Conservation (phyloP, 2,797 vertebrate species). For the Silurus lanzhouensis region DNA sequence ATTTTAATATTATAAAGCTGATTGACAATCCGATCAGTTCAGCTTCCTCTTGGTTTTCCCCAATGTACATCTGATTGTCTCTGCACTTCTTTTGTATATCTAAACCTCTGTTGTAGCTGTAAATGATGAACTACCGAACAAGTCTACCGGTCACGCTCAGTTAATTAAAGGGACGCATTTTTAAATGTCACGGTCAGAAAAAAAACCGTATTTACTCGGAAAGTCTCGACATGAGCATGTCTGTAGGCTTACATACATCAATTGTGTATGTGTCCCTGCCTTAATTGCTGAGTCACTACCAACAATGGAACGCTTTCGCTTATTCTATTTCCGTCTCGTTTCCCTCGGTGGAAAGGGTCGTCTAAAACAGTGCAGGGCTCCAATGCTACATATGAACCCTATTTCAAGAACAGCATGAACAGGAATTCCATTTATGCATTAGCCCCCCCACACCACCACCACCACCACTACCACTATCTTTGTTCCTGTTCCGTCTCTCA, state of each 20-base stretch:
- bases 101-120: not conserved
- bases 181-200: slow-evolving; percentile 42
- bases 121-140: slow-evolving; percentile 11
- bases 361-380: not conserved
- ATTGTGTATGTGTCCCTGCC: slow-evolving; percentile 7
- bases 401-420: slow-evolving; percentile 42
- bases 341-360: not conserved
- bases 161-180: slow-evolving; percentile 40
- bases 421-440: slow-evolving; percentile 43
- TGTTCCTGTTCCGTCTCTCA: slow-evolving; percentile 13
- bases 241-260: slow-evolving; percentile 25
- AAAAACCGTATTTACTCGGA: slow-evolving; percentile 37
- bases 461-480: slow-evolving; percentile 15
- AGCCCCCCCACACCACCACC: not conserved
- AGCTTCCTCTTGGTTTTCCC: not conserved
- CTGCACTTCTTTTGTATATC: not conserved
- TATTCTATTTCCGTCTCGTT: not conserved
- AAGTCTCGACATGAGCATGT: slow-evolving; percentile 26
- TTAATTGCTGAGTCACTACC: slow-evolving; percentile 34
- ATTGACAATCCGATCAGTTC: not conserved
- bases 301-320: slow-evolving; percentile 11
- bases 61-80: not conserved
- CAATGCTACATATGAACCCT: slow-evolving; percentile 33
- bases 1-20: not conserved
- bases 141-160: slow-evolving; percentile 1